Evolutionary conservation across 2,888 invertebrate species (phyloP), one percentile per base, ranked within the genome.

Genomic region (Lochmaea capreae): DNA sequence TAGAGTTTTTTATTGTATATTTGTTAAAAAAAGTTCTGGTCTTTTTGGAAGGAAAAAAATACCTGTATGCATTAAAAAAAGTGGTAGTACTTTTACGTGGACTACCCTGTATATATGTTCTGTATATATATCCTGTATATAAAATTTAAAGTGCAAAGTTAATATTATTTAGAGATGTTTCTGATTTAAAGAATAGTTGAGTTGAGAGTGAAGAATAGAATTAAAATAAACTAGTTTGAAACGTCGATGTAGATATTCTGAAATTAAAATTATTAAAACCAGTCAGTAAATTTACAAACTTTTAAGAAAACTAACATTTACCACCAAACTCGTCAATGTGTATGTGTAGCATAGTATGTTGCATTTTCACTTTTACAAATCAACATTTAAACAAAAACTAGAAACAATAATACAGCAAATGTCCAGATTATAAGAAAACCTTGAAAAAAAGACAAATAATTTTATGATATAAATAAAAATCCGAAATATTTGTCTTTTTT

Each of bases 251-350:
- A 16, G 62, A 43, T 63, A 63, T 16, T 63, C 62, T 63, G 42
- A 43, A 63, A 63, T 63, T 16, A 16, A 63, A 63, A 63, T 43
- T 11, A 43, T 39, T 1, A 43, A 16, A 63, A 43, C 14, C 43
- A 10, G 4, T 63, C 12, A 39, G 18, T 39, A n/a, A n/a, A 42
- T 14, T 62, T 8, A 63, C 5, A n/a, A 63, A 43, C 1, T 42
- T n/a, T 10, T 10, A 42, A 63, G 16, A 18, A 42, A 18, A 63
- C 33, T 16, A 39, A 42, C 18, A 63, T 63, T 63, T 63, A 63
- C 62, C 62, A 63, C 62, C 62, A 63, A 63, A 43, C 62, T 63
- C 43, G 43, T 43, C 62, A 63, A 63, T 16, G 62, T 63, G 62
- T 63, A 43, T 63, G 62, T 63, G 62, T 63, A 39, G 16, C 11